These are phyloP conservation scores for Lasiurus cinereus DNA, from an alignment of 2,113 vertebrate genomes.

Conservation along the genomic window DNA sequence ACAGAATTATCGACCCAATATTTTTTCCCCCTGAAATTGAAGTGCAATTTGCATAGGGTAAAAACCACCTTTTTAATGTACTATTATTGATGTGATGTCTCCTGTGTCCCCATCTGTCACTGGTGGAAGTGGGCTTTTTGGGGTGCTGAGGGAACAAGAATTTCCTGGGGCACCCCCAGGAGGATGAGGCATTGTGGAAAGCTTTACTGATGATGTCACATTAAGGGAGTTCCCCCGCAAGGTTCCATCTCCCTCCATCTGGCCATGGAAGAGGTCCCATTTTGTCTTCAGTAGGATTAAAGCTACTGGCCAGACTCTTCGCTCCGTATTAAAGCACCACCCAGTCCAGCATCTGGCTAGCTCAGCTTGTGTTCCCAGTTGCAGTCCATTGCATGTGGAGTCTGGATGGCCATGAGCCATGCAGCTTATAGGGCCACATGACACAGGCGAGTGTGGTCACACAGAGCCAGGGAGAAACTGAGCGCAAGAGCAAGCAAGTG, in stretches of 20 bases:
- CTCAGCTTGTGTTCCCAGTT: background rate
- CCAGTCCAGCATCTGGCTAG: background rate
- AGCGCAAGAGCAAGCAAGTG: background rate
- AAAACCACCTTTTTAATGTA: conserved; percentile 39
- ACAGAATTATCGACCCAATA: background rate
- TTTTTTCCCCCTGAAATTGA: background rate
- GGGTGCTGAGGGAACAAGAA: background rate
- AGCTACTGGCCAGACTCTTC: background rate
- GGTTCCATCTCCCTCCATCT: background rate
- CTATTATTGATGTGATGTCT: background rate
- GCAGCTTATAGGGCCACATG: background rate
- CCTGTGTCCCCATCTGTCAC: background rate
- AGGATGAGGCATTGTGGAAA: background rate
- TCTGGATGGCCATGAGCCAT: background rate
- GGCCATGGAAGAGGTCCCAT: background rate
- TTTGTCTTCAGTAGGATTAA: background rate
- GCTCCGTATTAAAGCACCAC: background rate
- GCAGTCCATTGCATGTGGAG: background rate
- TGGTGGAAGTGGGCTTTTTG: background rate
- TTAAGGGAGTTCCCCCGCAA: background rate
- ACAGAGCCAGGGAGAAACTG: background rate
- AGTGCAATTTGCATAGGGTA: background rate
- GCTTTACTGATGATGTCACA: background rate
- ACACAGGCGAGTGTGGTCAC: background rate
- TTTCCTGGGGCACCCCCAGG: background rate